Percentiles rank a stretch among this genome's conserved stretches.
Conservation (phyloP, 2,113 vertebrate genomes). For the Gymnocephalus cernua region DNA sequence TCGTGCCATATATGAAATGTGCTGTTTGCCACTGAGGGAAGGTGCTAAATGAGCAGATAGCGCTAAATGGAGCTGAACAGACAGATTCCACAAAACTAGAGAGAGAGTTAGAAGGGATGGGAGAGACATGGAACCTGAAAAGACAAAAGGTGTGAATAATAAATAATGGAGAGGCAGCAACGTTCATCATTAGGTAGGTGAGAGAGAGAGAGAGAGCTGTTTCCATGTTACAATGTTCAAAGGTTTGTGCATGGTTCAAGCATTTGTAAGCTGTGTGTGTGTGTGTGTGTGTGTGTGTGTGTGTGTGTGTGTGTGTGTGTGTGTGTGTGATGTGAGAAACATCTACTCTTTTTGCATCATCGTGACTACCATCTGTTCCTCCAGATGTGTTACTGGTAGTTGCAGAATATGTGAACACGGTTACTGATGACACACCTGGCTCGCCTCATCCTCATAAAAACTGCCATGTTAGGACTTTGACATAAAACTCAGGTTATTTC, state of each 20-base stretch:
- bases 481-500: background rate
- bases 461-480: background rate
- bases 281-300: conserved; percentile 9
- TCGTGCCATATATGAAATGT: too few relatives aligned
- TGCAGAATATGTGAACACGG: background rate
- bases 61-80: too few relatives aligned
- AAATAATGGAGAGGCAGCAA: conserved; percentile 8
- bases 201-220: too few relatives aligned
- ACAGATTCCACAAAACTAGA: too few relatives aligned
- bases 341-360: conserved; percentile 6
- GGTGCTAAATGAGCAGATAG: too few relatives aligned
- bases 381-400: conserved; percentile 37
- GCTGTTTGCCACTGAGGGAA: too few relatives aligned
- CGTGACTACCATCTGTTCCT: conserved; percentile 24
- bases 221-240: background rate
- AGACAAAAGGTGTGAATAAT: conserved; percentile 4
- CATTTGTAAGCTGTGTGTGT: background rate
- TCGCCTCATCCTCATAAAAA: background rate
- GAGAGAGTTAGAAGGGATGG: too few relatives aligned
- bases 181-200: conserved; percentile 6
- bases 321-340: background rate
- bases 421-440: conserved; percentile 24
- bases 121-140: background rate
- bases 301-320: conserved; percentile 3
- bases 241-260: background rate